Evolutionary conservation across 2,113 vertebrate species (phyloP), one percentile per base, ranked within the genome.

Genomic region (Onychorhynchus coronatus): DNA sequence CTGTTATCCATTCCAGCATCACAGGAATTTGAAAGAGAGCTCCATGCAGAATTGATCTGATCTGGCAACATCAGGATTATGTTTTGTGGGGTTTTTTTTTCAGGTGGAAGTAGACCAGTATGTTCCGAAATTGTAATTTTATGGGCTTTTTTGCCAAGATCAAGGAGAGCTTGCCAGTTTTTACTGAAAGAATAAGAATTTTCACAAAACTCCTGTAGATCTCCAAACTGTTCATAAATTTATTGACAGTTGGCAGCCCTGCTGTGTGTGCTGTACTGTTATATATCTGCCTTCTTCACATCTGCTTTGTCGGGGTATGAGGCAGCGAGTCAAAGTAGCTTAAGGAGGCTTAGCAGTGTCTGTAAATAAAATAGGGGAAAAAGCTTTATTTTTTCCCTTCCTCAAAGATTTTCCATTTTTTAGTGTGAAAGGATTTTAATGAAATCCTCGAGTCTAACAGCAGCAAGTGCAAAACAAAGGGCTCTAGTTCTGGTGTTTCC

Each of bases 191-290:
- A 97, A 92, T 87, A 76, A 77, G 74, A 90, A 83, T 96, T 91
- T 97, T 88, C 55, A 49, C 71, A 91, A 94, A 94, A 93, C 93
- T 97, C 96, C 96, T 74, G 89, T 95, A 97, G 94, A 85, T 89
- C 79, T 93, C 47, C 97, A 97, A 94, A 97, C 97, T 95, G 95
- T 96, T 96, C 66, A 37, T 89, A 85, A 91, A 91, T 95, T 23
- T 95, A 96, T 70, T 95, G 97, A 88, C 97, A 95, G 94, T 90
- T 92, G 96, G 95, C 79, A 91, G 84, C 88, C 96, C 95, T 80
- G 94, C 97, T 96, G 93, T 89, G 95, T 58, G 9, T 93, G 82
- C 94, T 83, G 56, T 44, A n/a, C 86, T 67, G 58, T 92, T 89
- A 87, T 17, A 66, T 88, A 65, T 86, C 78, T 93, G 86, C 89